Percentiles rank a stretch among this genome's conserved stretches.
phyloP scores from a whole-genome alignment of 2,888 invertebrate species.

The Drosophila prostipennis region DNA sequence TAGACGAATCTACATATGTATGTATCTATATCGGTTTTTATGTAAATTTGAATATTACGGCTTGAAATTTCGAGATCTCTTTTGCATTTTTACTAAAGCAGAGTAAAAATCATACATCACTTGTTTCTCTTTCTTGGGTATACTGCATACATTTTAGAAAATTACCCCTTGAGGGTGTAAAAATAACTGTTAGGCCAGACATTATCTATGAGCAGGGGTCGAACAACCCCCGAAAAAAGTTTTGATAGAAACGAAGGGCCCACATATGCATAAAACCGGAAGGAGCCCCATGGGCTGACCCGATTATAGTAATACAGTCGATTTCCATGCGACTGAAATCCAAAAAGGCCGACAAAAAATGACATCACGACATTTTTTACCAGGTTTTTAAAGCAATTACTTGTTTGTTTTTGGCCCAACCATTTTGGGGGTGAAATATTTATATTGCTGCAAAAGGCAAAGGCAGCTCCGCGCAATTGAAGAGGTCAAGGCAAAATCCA shows the following conservation, averaged over 20 bases:
- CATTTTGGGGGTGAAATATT: constrained; percentile 4
- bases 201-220: constrained; percentile 5
- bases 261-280: constrained; percentile 21
- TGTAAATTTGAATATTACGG: not conserved
- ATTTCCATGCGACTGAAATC: constrained; percentile 16
- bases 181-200: constrained; percentile 11
- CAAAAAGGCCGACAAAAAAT: constrained; percentile 15
- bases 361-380: constrained; percentile 14
- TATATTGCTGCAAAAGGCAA: constrained; percentile 1
- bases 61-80: not conserved
- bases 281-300: constrained; percentile 15
- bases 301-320: constrained; percentile 14
- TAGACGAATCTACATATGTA: not conserved
- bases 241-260: constrained; percentile 9
- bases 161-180: constrained; percentile 7
- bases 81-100: not conserved
- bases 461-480: not conserved
- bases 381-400: constrained; percentile 1
- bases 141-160: not conserved
- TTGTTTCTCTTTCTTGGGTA: not conserved
- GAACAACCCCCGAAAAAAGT: constrained; percentile 18
- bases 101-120: not conserved
- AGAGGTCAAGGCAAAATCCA: constrained; percentile 13
- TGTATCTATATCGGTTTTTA: not conserved
- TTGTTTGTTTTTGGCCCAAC: not conserved